Base-by-base conservation (phyloP, 1,140 invertebrate genomes). In the Dryas iulia region DNA sequence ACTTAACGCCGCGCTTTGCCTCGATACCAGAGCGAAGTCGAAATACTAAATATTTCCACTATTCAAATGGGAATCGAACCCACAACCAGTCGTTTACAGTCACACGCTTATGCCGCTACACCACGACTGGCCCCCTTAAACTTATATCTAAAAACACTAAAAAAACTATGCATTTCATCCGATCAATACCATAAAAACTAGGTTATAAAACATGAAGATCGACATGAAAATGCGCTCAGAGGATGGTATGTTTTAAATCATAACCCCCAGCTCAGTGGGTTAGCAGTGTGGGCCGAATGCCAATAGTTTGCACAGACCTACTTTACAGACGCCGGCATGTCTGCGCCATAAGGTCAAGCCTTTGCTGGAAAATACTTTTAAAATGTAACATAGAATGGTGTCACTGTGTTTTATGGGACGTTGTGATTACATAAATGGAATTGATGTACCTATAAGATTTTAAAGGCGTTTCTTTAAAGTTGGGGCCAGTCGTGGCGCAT, bases 271-370 rank as follows among this genome's bases (percentile, higher is more conserved):
- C 18, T 52, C 67, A 68, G 4, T 72, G 31, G 65, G 70, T 66
- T 65, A 69, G 66, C 25, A 33, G 57, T 26, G 21, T n/a, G 67
- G 72, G 68, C 57, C 56, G 59, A 11, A 18, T 70, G 72, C 72
- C 72, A 73, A 73, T 66, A 66, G 24, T 54, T 60, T 65, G 35
- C 54, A 59, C 53, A 30, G 26, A 59, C 56, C 61, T 47, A 65
- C 60, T 65, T 69, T 30, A 12, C 53, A 47, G 72, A 66, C 72
- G 72, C 68, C 72, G 59, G 53, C 26, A 8, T 39, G 72, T 73
- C 72, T 73, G 30, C 65, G 54, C 35, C 70, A 70, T 73, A 70
- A 70, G 72, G 72, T 73, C 73, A 66, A 59, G 59, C 66, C 24
- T 56, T 26, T 47, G 39, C 33, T 65, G 52, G 54, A 39, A 31